These are phyloP conservation scores for Andricus grossulariae DNA, from an alignment of 1,140 invertebrate genomes.

Conservation along the genomic window DNA sequence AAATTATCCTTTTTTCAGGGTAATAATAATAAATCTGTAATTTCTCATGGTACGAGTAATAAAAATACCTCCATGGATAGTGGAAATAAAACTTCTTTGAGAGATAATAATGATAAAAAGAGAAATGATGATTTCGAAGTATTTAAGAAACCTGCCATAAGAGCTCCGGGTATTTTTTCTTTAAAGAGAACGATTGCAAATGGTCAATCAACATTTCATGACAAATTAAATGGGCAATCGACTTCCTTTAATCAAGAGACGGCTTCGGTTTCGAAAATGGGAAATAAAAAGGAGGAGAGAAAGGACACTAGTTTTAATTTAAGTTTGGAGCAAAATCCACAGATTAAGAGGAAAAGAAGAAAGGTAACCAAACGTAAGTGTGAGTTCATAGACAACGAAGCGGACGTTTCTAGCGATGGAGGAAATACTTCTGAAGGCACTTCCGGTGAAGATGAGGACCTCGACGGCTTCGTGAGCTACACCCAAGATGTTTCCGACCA, in stretches of 20 bases:
- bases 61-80: too few species aligned
- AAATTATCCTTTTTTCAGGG: not conserved
- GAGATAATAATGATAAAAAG: not conserved
- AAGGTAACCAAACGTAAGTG: conserved; percentile 22
- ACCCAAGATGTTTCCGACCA: conserved; percentile 68
- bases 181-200: not conserved
- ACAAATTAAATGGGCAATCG: conserved; percentile 7
- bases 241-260: conserved; percentile 17
- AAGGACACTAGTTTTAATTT: conserved; percentile 32
- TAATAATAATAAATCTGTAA: not conserved
- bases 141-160: conserved; percentile 43
- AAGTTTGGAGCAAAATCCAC: conserved; percentile 31
- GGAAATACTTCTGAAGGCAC: conserved; percentile 51
- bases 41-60: not conserved
- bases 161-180: conserved; percentile 21
- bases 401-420: conserved; percentile 73
- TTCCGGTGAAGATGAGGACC: conserved; percentile 67
- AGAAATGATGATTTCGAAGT: conserved; percentile 22
- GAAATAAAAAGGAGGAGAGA: conserved; percentile 14
- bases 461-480: conserved; percentile 66
- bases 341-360: conserved; percentile 38
- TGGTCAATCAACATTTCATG: not conserved
- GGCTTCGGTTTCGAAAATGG: conserved; percentile 30
- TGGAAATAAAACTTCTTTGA: not conserved
- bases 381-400: conserved; percentile 78